Base-by-base conservation (phyloP, 2,797 vertebrate species). In the Rhinophrynus dorsalis region DNA sequence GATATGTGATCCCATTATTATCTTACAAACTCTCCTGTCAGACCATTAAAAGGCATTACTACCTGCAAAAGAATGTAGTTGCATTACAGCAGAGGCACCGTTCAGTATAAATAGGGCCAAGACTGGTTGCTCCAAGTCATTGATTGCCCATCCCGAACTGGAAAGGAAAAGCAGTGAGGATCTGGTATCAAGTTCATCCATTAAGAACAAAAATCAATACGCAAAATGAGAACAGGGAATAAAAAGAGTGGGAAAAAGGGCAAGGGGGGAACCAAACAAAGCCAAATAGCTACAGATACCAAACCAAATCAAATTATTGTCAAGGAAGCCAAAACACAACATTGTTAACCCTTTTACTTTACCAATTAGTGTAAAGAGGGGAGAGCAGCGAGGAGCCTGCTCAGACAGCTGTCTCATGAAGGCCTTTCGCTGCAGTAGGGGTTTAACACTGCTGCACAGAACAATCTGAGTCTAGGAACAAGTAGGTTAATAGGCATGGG, bases 131-230 rank as follows among this genome's bases (percentile, higher is more conserved):
- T 40, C 5, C 24, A 6, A 63, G 67, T 82, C 92, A 96, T 95
- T 92, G 93, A 97, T 95, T 93, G 92, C 91, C 89, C 82, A 86
- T 90, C 86, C 91, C 88, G 90, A 91, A 91, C 85, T 91, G 92
- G 78, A 93, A 75, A 92, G 91, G 90, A 92, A 91, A 87, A 76
- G 68, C 89, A 86, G 92, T 90, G 93, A 94, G 89, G 89, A 88
- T 88, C 91, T 92, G 93, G 93, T 95, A 95, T 94, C 90, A 91
- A 93, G 95, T 94, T 92, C 92, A 92, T 95, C 95, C 95, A 97
- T 97, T 97, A 97, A 44, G 90, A 79, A 87, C 84, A 45, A n/a
- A n/a, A 87, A 96, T 96, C 95, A 90, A 97, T 97, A 95, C 85
- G 78, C 85, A 85, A 85, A 75, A 76, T 77, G 89, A 78, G 75